A percentile compares a stretch with the other conserved stretches of the same genome.
These are phyloP conservation scores for Chloroceryle aenea DNA, from an alignment of 2,113 vertebrate genomes.

Conservation along the genomic window DNA sequence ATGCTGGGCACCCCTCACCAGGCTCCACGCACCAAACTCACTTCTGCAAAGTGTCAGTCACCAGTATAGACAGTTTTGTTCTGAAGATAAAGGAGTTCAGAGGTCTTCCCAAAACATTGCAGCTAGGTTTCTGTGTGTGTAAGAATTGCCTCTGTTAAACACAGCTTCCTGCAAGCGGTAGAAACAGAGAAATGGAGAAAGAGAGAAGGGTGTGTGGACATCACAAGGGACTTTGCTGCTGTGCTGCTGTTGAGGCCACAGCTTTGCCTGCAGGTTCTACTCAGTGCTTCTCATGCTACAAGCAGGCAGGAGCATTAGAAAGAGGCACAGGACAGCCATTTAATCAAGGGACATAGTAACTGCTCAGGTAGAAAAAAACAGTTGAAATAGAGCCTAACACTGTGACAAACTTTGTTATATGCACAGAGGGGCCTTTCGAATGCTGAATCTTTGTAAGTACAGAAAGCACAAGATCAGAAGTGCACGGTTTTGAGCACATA, in stretches of 20 bases:
- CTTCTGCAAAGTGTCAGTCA: neutral
- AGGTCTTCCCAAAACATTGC: neutral
- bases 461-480: neutral
- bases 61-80: neutral
- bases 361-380: neutral
- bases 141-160: neutral
- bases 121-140: neutral
- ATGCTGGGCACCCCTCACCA: neutral
- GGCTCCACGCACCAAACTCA: neutral
- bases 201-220: neutral
- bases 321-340: neutral
- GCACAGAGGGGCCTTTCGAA: accelerated
- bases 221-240: neutral
- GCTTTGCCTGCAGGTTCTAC: accelerated
- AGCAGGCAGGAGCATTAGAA: neutral
- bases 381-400: neutral
- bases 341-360: neutral
- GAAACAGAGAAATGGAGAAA: neutral
- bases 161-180: neutral
- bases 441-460: neutral
- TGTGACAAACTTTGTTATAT: accelerated
- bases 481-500: neutral
- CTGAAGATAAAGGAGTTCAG: neutral
- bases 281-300: neutral
- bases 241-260: neutral